Base-by-base conservation (phyloP, 1,140 invertebrate species). In the Tetramorium alpestre region DNA sequence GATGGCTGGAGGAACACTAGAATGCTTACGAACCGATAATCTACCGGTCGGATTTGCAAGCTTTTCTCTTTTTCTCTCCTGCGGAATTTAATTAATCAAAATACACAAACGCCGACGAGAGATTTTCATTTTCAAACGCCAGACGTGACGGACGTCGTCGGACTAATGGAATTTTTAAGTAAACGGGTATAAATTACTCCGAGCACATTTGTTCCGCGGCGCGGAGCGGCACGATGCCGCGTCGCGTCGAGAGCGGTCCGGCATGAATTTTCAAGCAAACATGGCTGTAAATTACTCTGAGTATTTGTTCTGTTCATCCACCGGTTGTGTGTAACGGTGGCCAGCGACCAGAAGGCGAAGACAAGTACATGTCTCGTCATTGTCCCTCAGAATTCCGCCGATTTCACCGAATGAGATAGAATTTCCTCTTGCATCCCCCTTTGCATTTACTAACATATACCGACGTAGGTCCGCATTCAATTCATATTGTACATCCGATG, bases 111-210 rank as follows among this genome's bases (percentile, higher is more conserved):
- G n/a, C 44, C 85, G 54, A 6, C 28, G 28, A 13, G 62, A 56
- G 58, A 1, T 56, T 62, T 25, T 33, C 51, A 65, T 49, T 54
- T 54, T 54, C 51, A 54, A 54, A 54, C 51, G 22, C 51, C 54
- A 22, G 38, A 49, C 47, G 28, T 51, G 56, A 56, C 70, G 49
- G 18, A 78, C 82, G 73, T 76, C 72, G 81, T 47, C 22, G 44
- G 60, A 56, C 85, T 89, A 89, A 90, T 90, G 89, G 88, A 90
- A 90, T 90, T 90, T 90, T 90, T 90, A 87, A 90, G 88, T 73
- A 89, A 90, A 90, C 89, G 77, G 33, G 54, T 56, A 51, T 72
- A 76, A 84, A 87, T 89, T 88, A 78, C 84, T 81, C 84, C 54
- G 41, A 65, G 22, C 87, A 38, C 87, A 33, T 76, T 88, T 85